Base-by-base conservation (phyloP, 2,888 invertebrate species). In the Melinopterus prodromus region DNA sequence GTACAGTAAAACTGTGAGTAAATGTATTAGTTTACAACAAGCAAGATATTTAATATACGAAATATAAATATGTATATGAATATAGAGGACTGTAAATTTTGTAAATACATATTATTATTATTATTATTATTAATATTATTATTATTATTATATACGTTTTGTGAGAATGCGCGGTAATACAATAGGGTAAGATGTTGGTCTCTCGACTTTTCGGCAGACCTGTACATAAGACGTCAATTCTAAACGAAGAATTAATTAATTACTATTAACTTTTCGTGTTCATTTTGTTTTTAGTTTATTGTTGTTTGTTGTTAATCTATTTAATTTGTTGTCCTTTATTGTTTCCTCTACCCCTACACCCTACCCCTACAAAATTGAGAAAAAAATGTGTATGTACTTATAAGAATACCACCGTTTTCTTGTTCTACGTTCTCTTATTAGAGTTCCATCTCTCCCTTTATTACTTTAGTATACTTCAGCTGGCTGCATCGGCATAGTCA, bases 31-130 rank as follows among this genome's bases (percentile, higher is more conserved):
- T 76, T 37, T 76, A 53, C 77, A 53, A 53, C 53, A 53, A 53
- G 26, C 26, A 26, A 26, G 26, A 76, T 76, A 38, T 53, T 16
- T 76, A 53, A 53, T 76, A 16, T 53, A 69, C 53, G 53, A 76
- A 12, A 53, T 53, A 53, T 53, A 53, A 53, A 53, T 53, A 53
- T 53, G 53, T 53, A 53, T 53, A 53, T 53, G 53, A 53, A 53
- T 12, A 53, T 4, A 53, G 53, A 53, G 7, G 53, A 53, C 9
- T 53, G 53, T 77, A 35, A 69, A 77, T 77, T 16, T 77, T 69
- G 77, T 77, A 26, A 77, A 16, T 77, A 77, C 35, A 26, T 16
- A 26, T 77, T 26, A 77, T 69, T 77, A 77, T 77, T 77, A 77
- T 72, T 72, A n/a, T n/a, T 26, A 26, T 76, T 76, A 16, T 76